A percentile compares a stretch with the other conserved stretches of the same genome.
These are phyloP conservation scores for Leucophenga varia DNA, from an alignment of 1,140 invertebrate species.

Conservation along the genomic window DNA sequence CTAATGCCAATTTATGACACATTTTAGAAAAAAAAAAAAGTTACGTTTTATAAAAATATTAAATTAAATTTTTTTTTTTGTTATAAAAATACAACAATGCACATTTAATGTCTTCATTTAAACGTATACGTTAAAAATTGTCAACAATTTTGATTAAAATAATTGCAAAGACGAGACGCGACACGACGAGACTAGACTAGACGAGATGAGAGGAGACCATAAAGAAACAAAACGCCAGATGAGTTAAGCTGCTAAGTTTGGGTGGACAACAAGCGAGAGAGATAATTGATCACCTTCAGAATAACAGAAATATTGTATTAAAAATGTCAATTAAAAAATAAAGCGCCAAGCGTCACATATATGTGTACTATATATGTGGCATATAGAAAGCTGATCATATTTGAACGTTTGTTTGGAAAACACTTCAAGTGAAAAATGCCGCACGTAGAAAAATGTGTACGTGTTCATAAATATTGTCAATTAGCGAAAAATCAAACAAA, in stretches of 20 bases:
- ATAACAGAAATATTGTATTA: too few relatives aligned
- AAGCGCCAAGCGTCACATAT: too few relatives aligned
- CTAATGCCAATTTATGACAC: constrained; percentile 42
- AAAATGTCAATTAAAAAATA: constrained; percentile 9
- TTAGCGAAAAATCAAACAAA: constrained; percentile 38
- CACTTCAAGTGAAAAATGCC: too few relatives aligned
- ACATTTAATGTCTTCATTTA: constrained; percentile 31
- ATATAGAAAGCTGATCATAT: too few relatives aligned
- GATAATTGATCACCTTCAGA: too few relatives aligned
- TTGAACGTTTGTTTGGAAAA: too few relatives aligned
- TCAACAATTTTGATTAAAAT: constrained; percentile 53
- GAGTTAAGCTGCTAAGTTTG: too few relatives aligned
- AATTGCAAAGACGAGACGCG: too few relatives aligned
- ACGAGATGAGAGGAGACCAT: neutral
- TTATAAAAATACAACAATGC: constrained; percentile 2
- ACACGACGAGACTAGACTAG: neutral
- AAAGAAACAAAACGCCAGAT: neutral
- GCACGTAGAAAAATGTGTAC: too few relatives aligned
- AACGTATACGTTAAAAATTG: constrained; percentile 33
- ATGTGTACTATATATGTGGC: too few relatives aligned
- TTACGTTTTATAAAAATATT: neutral
- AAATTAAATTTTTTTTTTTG: constrained; percentile 6
- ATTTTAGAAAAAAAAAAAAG: too few relatives aligned
- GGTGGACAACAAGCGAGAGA: too few relatives aligned
- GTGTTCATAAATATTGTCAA: constrained; percentile 56